Evolutionary conservation across 1,140 invertebrate species (phyloP).

Genomic region (Anastatus disparis): DNA sequence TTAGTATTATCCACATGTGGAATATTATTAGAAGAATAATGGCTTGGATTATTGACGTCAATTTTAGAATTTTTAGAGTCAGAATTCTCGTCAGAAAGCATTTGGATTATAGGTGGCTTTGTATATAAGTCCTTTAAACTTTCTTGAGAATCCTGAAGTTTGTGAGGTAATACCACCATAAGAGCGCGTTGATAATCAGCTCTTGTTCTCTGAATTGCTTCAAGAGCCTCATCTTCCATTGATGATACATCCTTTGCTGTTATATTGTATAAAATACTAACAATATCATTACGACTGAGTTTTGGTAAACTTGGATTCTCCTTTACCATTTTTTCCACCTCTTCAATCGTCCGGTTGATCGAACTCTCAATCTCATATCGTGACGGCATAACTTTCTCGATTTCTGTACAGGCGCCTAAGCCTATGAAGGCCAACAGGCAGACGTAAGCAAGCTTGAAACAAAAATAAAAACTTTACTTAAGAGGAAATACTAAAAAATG

Average conservation of each 20-base stretch:
- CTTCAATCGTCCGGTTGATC: conserved; percentile 70
- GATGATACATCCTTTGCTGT: conserved; percentile 66
- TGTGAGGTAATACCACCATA: conserved; percentile 70
- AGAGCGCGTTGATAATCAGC: conserved; percentile 68
- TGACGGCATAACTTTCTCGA: conserved; percentile 51
- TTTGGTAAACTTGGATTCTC: conserved; percentile 69
- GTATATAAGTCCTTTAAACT: conserved; percentile 68
- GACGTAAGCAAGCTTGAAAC: conserved; percentile 54
- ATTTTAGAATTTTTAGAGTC: background rate
- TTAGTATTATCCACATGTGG: background rate
- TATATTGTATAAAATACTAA: conserved; percentile 71
- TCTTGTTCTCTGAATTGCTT: conserved; percentile 59
- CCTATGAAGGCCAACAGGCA: conserved; percentile 54
- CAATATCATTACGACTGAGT: conserved; percentile 69
- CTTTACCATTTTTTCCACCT: conserved; percentile 71
- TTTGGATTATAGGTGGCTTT: conserved; percentile 67
- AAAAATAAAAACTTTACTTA: no score
- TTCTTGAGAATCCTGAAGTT: conserved; percentile 59
- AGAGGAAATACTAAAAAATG: no score
- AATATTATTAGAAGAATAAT: background rate
- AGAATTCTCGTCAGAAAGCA: conserved; percentile 54
- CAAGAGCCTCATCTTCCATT: conserved; percentile 55
- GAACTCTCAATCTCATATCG: conserved; percentile 57
- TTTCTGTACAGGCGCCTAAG: conserved; percentile 47
- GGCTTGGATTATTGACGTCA: background rate